Evolutionary conservation across 2,888 invertebrate species (phyloP), one percentile per base, ranked within the genome.

Genomic region (Conchocele bisecta): DNA sequence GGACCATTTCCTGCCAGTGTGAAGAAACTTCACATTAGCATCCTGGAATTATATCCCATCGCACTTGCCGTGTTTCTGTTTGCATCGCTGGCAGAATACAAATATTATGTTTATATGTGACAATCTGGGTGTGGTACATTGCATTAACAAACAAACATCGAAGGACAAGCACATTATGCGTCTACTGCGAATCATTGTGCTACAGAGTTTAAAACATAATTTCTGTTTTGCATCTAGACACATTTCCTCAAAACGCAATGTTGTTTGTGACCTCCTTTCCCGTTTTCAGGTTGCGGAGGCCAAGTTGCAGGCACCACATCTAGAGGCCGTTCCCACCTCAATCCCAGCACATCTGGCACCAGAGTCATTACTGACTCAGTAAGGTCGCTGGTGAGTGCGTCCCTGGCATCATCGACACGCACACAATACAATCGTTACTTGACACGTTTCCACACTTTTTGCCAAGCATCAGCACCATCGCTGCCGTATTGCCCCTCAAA

Each of bases 81-180:
- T 53, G 1, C n/a, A 56, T 9, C 4, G 5, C 3, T 69, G 63
- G 69, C 31, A 26, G 29, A 67, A 67, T 28, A 44, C 53, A 60
- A 59, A 66, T 24, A 66, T 66, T 17, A 11, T 66, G 7, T 66
- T 66, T n/a, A 26, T 69, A 11, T 63, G 59, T 46, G 67, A 67
- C 31, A 67, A 67, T 31, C 26, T 63, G n/a, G 31, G 48, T 5
- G 54, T 57, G 28, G 69, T 69, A 15, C 37, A 63, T 35, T 69
- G 63, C 33, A 11, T 69, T 9, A 69, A 69, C 28, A 63, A 44
- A 29, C 69, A 69, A 41, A 57, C 69, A 1, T 63, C 51, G 9
- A 70, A 70, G 41, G 63, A 70, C 35, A 28, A 57, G n/a, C 17
- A 35, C 22, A 63, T 70, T 26, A 70, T 70, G 69, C 61, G 57